A percentile compares a stretch with the other conserved stretches of the same genome.
phyloP scores from a whole-genome alignment of 2,797 vertebrate species.

The Champsocephalus esox region DNA sequence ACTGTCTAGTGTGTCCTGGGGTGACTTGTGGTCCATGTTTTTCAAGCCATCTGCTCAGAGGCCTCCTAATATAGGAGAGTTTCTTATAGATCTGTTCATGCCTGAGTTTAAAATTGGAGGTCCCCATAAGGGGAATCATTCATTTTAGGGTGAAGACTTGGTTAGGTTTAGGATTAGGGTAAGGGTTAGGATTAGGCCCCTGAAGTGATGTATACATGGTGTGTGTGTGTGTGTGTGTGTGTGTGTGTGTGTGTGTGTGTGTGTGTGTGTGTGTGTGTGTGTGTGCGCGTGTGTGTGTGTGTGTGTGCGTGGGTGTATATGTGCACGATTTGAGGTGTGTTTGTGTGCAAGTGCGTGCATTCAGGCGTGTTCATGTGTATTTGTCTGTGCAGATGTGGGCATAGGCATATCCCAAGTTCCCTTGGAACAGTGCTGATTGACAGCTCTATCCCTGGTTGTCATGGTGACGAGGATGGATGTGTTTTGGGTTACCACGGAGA shows the following conservation, averaged over 20 bases:
- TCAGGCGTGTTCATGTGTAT: conserved; percentile 36
- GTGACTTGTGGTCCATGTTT: conserved; percentile 3
- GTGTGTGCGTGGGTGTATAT: conserved; percentile 2
- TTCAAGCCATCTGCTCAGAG: conserved; percentile 37
- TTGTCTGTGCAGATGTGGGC: conserved; percentile 62
- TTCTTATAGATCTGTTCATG: conserved; percentile 50
- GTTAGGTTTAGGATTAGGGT: too few species aligned
- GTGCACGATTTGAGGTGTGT: background rate
- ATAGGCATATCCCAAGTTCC: conserved; percentile 56
- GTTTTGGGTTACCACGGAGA: conserved; percentile 76
- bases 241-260: background rate
- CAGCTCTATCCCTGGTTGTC: conserved; percentile 79
- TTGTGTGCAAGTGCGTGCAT: background rate
- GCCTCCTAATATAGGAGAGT: conserved; percentile 46
- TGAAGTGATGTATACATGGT: background rate
- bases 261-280: background rate
- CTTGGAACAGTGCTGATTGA: conserved; percentile 73
- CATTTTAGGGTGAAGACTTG: too few species aligned
- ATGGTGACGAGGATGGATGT: conserved; percentile 84
- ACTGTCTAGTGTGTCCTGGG: too few species aligned
- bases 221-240: background rate
- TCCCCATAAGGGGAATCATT: too few species aligned
- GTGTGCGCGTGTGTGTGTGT: background rate
- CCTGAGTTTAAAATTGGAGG: conserved; percentile 11
- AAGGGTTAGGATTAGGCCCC: too few species aligned